Conservation (phyloP, 2,888 invertebrate genomes). For the Trilocha varians region DNA sequence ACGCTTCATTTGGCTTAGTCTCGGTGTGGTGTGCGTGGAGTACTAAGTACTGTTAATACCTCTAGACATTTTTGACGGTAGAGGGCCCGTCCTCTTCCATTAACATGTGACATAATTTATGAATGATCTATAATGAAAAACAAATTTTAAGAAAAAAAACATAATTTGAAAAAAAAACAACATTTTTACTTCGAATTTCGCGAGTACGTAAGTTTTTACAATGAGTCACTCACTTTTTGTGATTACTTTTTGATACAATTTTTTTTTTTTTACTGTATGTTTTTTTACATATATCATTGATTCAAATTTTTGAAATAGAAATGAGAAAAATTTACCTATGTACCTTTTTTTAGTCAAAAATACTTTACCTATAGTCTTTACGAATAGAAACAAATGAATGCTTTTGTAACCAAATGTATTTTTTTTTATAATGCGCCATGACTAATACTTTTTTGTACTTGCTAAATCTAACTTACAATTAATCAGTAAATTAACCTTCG, state of each 20-base stretch:
- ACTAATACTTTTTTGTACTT: neutral
- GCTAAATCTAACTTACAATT: neutral
- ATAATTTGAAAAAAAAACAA: too few relatives aligned
- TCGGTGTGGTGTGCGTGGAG: too few relatives aligned
- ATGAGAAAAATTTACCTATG: neutral
- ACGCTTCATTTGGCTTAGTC: too few relatives aligned
- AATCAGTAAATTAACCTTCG: neutral
- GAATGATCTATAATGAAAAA: too few relatives aligned
- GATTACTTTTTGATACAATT: neutral
- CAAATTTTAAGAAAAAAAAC: too few relatives aligned
- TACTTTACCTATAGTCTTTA: neutral
- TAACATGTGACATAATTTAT: too few relatives aligned
- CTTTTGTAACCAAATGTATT: neutral
- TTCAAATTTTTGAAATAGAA: neutral
- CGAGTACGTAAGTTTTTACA: neutral
- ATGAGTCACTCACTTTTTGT: neutral
- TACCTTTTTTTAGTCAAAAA: conserved; percentile 1
- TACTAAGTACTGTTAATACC: too few relatives aligned
- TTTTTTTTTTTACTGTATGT: neutral
- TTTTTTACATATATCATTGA: conserved; percentile 1
- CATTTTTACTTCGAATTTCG: too few relatives aligned
- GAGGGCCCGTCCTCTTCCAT: too few relatives aligned
- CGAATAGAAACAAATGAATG: neutral
- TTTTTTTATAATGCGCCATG: neutral
- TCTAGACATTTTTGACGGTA: too few relatives aligned